Conservation (phyloP, 2,888 invertebrate species). For the Scaptomyza cyrtandrae region DNA sequence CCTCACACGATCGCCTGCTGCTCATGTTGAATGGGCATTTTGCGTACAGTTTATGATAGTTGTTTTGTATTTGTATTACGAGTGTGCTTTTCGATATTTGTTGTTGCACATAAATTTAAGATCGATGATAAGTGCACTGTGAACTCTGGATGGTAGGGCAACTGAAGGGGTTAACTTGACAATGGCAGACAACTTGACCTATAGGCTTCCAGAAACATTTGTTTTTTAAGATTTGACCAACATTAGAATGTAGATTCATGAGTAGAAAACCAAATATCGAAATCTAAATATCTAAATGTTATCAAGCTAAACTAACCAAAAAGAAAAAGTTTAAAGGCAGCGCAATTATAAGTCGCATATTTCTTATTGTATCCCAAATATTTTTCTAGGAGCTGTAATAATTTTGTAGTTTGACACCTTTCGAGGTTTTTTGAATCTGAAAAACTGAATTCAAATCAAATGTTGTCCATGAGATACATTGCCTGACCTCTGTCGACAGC, state of each 20-base stretch:
- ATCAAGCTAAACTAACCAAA: too few species aligned
- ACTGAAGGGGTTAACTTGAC: constrained; percentile 5
- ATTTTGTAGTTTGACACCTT: constrained; percentile 30
- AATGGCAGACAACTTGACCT: background rate
- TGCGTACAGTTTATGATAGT: constrained; percentile 65
- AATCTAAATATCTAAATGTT: too few species aligned
- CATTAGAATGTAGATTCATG: too few species aligned
- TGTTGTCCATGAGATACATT: constrained; percentile 56
- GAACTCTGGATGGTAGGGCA: constrained; percentile 23
- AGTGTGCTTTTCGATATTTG: constrained; percentile 26
- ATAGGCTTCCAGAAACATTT: background rate
- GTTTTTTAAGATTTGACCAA: background rate
- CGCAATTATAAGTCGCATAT: constrained; percentile 29
- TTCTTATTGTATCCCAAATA: constrained; percentile 5
- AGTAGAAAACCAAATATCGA: too few species aligned
- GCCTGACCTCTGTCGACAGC: constrained; percentile 61
- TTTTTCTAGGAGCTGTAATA: background rate
- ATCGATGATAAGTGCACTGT: constrained; percentile 54
- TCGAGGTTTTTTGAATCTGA: constrained; percentile 22
- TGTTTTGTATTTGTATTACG: constrained; percentile 14
- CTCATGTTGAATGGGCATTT: constrained; percentile 61
- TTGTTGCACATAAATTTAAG: constrained; percentile 40
- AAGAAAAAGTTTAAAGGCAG: constrained; percentile 3
- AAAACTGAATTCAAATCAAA: constrained; percentile 45
- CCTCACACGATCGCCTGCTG: constrained; percentile 72